Percentiles rank a stretch among this genome's conserved stretches.
These are phyloP conservation scores for Anhinga rufa DNA, from an alignment of 2,113 vertebrate species.

Conservation along the genomic window DNA sequence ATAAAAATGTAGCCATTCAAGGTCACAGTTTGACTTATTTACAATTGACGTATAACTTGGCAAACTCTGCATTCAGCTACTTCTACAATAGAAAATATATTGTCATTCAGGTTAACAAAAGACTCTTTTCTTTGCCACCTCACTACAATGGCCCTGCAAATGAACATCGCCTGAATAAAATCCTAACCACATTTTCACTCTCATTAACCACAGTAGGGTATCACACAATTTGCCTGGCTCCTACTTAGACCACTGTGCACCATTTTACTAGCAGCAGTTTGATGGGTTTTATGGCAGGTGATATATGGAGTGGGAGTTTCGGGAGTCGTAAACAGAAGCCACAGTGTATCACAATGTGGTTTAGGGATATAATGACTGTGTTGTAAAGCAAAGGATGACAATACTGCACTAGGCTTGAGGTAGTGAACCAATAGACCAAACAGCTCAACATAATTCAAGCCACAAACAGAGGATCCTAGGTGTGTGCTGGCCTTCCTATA, in stretches of 20 bases:
- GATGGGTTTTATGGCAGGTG: conserved; percentile 86
- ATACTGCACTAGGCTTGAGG: conserved; percentile 74
- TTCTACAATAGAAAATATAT: conserved; percentile 77
- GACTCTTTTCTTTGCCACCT: conserved; percentile 75
- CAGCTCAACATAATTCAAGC: conserved; percentile 75
- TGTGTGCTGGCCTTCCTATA: conserved; percentile 38
- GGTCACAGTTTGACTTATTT: conserved; percentile 80
- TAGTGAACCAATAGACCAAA: conserved; percentile 80
- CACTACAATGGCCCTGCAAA: conserved; percentile 78
- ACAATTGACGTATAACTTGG: conserved; percentile 76
- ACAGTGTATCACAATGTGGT: conserved; percentile 83
- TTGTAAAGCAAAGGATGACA: conserved; percentile 83
- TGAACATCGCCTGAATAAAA: conserved; percentile 83
- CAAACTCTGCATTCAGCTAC: conserved; percentile 66
- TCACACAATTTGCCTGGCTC: conserved; percentile 82
- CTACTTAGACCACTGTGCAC: conserved; percentile 80
- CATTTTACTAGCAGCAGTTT: conserved; percentile 83
- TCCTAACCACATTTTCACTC: conserved; percentile 84
- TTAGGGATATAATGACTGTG: conserved; percentile 85
- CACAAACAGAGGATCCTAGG: conserved; percentile 56
- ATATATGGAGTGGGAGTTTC: conserved; percentile 86
- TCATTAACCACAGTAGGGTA: conserved; percentile 87
- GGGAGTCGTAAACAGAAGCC: conserved; percentile 84
- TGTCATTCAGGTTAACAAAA: conserved; percentile 80
- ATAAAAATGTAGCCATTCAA: conserved; percentile 70